A percentile compares a stretch with the other conserved stretches of the same genome.
Evolutionary conservation across 2,888 invertebrate species (phyloP).

Genomic region (Gastrophysa polygoni): DNA sequence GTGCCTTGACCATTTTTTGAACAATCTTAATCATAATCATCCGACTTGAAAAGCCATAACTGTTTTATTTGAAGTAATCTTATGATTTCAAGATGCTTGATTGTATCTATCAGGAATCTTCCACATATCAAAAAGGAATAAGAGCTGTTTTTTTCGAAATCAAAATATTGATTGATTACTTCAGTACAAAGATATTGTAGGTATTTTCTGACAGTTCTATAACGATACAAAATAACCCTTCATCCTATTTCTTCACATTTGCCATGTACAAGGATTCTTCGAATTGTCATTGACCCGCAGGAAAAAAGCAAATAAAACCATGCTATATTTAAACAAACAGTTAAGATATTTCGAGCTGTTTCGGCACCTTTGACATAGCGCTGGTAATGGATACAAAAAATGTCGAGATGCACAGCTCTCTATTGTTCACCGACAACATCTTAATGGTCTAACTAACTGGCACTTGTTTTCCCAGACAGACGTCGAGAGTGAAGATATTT

Average conservation of each 20-base stretch:
- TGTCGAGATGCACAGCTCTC: not conserved
- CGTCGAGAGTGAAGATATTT: not conserved
- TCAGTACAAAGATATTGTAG: too few relatives aligned
- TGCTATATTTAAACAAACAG: not conserved
- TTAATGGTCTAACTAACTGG: conserved; percentile 1
- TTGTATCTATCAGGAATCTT: too few relatives aligned
- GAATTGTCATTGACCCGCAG: not conserved
- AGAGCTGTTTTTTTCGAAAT: too few relatives aligned
- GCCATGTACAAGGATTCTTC: not conserved
- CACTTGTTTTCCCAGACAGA: not conserved
- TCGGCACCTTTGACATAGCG: not conserved
- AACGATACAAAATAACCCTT: not conserved
- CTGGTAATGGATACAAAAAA: not conserved
- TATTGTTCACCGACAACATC: conserved; percentile 1
- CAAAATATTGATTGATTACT: too few relatives aligned
- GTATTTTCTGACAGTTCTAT: too few relatives aligned
- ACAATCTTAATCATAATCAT: too few relatives aligned
- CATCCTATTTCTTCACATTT: not conserved
- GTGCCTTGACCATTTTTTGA: too few relatives aligned
- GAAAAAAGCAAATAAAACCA: not conserved
- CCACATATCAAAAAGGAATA: too few relatives aligned
- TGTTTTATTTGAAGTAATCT: too few relatives aligned
- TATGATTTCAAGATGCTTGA: too few relatives aligned
- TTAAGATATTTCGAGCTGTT: not conserved
- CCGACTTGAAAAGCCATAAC: too few relatives aligned